A percentile compares a stretch with the other conserved stretches of the same genome.
Conservation (phyloP, 2,113 vertebrate genomes). For the Neolamprologus kungweensis region DNA sequence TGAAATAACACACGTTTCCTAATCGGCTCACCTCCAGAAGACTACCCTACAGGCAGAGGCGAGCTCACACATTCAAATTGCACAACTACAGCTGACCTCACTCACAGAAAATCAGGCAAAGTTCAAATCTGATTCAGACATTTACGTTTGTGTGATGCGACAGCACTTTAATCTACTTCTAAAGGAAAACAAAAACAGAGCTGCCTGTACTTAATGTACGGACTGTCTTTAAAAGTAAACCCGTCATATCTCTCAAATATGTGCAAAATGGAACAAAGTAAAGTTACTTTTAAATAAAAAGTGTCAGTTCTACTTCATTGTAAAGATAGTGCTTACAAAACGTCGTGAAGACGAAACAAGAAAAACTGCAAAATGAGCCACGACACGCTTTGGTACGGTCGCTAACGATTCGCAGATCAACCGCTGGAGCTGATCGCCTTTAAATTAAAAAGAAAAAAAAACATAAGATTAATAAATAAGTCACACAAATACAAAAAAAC, state of each 20-base stretch:
- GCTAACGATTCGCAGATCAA: constrained; percentile 43
- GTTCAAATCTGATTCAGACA: constrained; percentile 70
- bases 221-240: constrained; percentile 71
- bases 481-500: constrained; percentile 43
- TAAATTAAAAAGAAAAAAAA: constrained; percentile 5
- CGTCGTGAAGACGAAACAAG: constrained; percentile 48
- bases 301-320: constrained; percentile 63
- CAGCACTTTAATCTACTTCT: constrained; percentile 81
- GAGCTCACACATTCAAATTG: constrained; percentile 89
- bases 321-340: constrained; percentile 76
- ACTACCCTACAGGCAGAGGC: constrained; percentile 83
- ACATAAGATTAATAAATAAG: constrained; percentile 56
- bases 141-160: constrained; percentile 74
- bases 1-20: constrained; percentile 70
- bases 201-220: constrained; percentile 80
- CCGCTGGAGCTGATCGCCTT: neutral
- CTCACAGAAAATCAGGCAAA: constrained; percentile 60
- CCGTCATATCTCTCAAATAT: constrained; percentile 73
- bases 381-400: constrained; percentile 86
- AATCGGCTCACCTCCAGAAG: constrained; percentile 77
- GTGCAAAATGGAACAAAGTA: constrained; percentile 93
- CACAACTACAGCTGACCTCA: constrained; percentile 73
- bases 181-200: constrained; percentile 67
- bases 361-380: constrained; percentile 71
- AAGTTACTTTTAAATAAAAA: constrained; percentile 42